These are phyloP conservation scores for Cynoglossus semilaevis DNA, from an alignment of 2,113 vertebrate genomes.

Conservation along the genomic window DNA sequence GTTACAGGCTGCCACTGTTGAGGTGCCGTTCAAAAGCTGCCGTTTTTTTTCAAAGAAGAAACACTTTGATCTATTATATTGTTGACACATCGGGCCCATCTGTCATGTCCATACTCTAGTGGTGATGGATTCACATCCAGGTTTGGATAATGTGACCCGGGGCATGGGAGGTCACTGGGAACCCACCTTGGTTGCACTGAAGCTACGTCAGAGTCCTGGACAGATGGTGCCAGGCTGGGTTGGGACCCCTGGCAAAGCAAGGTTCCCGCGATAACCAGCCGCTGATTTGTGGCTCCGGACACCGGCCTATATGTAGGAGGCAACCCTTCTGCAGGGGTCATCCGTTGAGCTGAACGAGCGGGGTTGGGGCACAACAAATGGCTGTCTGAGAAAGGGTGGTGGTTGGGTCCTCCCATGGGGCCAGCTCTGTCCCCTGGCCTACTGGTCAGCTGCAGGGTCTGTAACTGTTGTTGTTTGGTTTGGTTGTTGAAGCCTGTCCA, in stretches of 20 bases:
- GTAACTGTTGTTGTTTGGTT: slow-evolving; percentile 50
- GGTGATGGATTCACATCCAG: slow-evolving; percentile 62
- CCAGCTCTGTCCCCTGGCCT: slow-evolving; percentile 44
- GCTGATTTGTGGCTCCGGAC: slow-evolving; percentile 73
- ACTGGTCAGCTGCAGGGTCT: slow-evolving; percentile 60
- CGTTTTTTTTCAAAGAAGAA: no score
- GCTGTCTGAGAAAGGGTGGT: slow-evolving; percentile 70
- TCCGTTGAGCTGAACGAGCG: slow-evolving; percentile 18
- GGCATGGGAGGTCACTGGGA: slow-evolving; percentile 67
- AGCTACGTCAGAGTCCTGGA: slow-evolving; percentile 69
- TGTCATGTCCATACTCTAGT: slow-evolving; percentile 17
- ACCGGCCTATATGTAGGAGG: slow-evolving; percentile 28
- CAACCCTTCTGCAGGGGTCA: slow-evolving; percentile 67
- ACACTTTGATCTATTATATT: neutral
- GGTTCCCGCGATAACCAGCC: slow-evolving; percentile 71
- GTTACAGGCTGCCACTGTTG: no score
- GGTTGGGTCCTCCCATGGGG: slow-evolving; percentile 61
- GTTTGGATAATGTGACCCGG: slow-evolving; percentile 31
- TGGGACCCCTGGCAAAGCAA: slow-evolving; percentile 61
- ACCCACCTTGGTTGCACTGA: slow-evolving; percentile 58
- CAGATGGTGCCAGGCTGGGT: slow-evolving; percentile 72
- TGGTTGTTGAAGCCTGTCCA: no score
- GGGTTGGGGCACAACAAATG: slow-evolving; percentile 66
- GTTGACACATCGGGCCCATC: neutral
- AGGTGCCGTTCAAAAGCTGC: no score